Percentiles rank a stretch among this genome's conserved stretches.
Evolutionary conservation across 2,113 vertebrate species (phyloP).

Genomic region (Nyctereutes procyonoides): DNA sequence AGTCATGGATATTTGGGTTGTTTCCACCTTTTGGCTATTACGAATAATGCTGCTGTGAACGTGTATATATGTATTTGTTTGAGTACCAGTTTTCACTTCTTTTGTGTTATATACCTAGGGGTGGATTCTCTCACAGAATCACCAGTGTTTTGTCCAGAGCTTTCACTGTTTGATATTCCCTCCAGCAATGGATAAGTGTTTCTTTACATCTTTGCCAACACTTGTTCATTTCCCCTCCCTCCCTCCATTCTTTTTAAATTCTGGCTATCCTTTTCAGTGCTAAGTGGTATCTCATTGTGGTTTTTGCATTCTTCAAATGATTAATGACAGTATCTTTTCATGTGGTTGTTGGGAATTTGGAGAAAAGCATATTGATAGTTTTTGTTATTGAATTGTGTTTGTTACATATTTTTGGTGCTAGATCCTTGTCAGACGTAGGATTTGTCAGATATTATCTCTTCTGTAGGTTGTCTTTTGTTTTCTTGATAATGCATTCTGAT

Average conservation of each 20-base stretch:
- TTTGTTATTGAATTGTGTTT: background rate
- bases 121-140: background rate
- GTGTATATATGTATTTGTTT: background rate
- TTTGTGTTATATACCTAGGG: background rate
- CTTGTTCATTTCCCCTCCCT: background rate
- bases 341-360: background rate
- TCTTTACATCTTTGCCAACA: background rate
- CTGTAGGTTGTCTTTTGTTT: background rate
- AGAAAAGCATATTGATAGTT: background rate
- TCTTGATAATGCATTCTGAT: background rate
- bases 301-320: background rate
- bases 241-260: background rate
- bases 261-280: background rate
- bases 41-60: background rate
- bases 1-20: background rate
- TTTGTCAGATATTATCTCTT: background rate
- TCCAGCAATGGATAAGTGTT: background rate
- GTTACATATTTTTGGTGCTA: background rate
- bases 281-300: background rate
- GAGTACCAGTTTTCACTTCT: constrained; percentile 26
- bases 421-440: background rate
- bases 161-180: background rate
- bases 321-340: background rate
- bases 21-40: background rate
- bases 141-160: background rate